Conservation (phyloP, 1,140 invertebrate genomes). For the Nasonia longicornis region DNA sequence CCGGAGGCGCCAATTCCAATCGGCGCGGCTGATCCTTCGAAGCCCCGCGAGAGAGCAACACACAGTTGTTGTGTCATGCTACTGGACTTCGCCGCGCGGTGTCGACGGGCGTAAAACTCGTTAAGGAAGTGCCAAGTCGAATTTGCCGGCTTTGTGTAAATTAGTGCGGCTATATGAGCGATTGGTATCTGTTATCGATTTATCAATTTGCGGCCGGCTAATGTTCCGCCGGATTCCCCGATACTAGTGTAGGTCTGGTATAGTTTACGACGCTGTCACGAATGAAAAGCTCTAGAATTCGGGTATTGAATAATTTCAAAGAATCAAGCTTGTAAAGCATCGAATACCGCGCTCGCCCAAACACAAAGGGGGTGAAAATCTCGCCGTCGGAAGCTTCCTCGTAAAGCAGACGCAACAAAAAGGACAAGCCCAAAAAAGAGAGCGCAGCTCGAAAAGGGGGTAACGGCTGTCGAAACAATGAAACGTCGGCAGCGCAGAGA, state of each 20-base stretch:
- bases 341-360: too few relatives aligned
- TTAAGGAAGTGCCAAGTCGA: not conserved
- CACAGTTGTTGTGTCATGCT: not conserved
- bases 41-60: not conserved
- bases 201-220: not conserved
- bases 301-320: not conserved
- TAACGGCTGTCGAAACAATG: not conserved
- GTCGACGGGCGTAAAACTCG: not conserved
- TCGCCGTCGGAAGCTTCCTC: not conserved
- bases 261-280: not conserved
- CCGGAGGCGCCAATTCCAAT: constrained; percentile 57
- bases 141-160: not conserved
- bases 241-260: not conserved
- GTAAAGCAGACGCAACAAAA: not conserved
- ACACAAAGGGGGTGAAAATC: not conserved
- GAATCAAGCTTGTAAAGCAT: not conserved
- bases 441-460: not conserved
- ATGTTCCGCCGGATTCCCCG: not conserved
- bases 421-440: not conserved
- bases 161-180: not conserved
- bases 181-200: not conserved
- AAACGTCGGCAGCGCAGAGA: not conserved
- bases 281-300: too few relatives aligned
- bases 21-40: constrained; percentile 35
- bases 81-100: not conserved